Conservation (phyloP, 2,797 vertebrate genomes). For the Anniella stebbinsi region DNA sequence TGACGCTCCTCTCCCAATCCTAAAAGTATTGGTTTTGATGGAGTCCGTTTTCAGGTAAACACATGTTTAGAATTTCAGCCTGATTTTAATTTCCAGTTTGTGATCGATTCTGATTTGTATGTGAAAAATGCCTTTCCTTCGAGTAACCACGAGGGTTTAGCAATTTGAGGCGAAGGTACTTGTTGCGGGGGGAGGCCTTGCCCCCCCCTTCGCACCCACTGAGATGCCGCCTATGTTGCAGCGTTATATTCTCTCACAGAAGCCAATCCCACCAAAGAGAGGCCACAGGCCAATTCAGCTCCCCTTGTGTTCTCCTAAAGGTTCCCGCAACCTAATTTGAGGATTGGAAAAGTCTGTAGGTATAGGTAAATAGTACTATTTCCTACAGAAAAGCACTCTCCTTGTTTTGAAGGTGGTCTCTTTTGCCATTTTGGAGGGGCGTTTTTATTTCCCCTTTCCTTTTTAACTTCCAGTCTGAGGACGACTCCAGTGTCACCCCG, state of each 20-base stretch:
- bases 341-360: not conserved
- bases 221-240: not conserved
- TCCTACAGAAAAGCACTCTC: not conserved
- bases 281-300: not conserved
- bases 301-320: not conserved
- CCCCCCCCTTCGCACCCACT: fast-evolving
- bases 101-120: not conserved
- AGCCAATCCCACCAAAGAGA: not conserved
- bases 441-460: not conserved
- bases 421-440: not conserved
- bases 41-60: not conserved
- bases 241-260: not conserved
- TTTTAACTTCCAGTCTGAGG: not conserved
- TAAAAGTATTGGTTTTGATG: not conserved
- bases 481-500: not conserved
- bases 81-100: not conserved
- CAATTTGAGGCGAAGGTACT: not conserved
- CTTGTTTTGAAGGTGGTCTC: not conserved
- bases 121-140: not conserved
- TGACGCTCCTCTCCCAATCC: not conserved
- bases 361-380: not conserved
- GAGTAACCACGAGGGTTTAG: not conserved
- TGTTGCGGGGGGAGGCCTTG: too few species aligned
- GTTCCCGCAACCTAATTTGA: not conserved
- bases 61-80: not conserved